phyloP scores from a whole-genome alignment of 2,797 vertebrate genomes.

The Orientallactaga sibirica region DNA sequence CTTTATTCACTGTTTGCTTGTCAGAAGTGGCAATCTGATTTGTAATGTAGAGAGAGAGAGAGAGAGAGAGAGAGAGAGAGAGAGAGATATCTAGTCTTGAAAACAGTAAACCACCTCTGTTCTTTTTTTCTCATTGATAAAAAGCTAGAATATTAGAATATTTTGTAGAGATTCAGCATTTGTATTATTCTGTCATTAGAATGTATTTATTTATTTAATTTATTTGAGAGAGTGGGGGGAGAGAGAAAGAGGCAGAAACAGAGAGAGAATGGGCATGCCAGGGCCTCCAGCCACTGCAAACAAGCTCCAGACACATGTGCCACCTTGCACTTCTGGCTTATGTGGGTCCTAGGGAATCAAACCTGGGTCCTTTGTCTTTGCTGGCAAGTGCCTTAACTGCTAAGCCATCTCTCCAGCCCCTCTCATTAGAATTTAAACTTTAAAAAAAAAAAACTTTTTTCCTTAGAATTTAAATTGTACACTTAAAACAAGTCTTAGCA shows the following conservation, averaged over 20 bases:
- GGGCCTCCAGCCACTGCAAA: no score
- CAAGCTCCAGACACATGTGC: no score
- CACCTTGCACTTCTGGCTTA: no score
- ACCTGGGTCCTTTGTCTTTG: no score
- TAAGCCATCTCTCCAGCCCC: no score
- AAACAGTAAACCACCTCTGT: neutral
- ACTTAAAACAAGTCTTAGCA: neutral
- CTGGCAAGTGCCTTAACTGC: no score
- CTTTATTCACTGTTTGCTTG: neutral
- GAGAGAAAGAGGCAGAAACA: no score
- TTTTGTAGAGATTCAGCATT: neutral
- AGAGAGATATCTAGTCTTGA: neutral
- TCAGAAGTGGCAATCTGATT: neutral
- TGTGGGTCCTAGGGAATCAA: no score
- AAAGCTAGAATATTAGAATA: neutral
- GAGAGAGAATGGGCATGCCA: no score
- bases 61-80: neutral
- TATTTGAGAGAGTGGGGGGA: no score
- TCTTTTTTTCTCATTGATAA: conserved; percentile 1
- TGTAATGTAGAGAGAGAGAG: neutral
- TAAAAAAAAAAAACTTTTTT: no score
- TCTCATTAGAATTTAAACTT: neutral
- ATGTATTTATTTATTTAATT: no score
- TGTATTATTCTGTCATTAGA: conserved; percentile 22
- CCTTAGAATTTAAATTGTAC: conserved; percentile 10